Conservation (phyloP, 92 coral and sea anemone species). For the Phenganax subtilis region DNA sequence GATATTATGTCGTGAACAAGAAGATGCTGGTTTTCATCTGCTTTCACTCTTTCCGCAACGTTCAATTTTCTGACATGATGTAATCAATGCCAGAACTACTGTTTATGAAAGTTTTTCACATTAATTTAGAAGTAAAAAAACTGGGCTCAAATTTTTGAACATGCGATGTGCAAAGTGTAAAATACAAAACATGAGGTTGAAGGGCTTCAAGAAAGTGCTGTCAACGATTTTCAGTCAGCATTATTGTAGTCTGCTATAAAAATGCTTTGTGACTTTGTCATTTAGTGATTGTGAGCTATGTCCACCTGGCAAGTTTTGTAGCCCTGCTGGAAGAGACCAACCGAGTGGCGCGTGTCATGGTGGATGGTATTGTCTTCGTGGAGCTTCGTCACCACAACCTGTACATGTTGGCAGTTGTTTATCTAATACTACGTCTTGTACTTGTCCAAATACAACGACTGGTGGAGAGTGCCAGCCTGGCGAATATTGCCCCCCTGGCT, state of each 20-base stretch:
- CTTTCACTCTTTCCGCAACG: no score
- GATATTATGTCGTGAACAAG: background rate
- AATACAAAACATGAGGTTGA: no score
- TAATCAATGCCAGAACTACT: no score
- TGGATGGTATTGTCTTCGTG: conserved; percentile 88
- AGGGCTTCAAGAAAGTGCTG: no score
- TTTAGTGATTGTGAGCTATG: conserved; percentile 85
- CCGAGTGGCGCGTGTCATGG: conserved; percentile 77
- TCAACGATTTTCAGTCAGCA: no score
- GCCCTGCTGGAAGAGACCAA: conserved; percentile 63
- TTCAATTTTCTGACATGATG: no score
- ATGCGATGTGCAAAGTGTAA: no score
- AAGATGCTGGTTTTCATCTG: no score
- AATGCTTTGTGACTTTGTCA: background rate
- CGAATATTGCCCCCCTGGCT: conserved; percentile 81
- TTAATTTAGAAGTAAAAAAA: no score
- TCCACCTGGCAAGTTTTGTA: conserved; percentile 77
- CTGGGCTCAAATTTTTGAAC: no score
- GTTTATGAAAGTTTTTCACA: no score
- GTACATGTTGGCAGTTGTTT: conserved; percentile 64
- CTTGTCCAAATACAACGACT: conserved; percentile 88
- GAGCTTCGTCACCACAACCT: conserved; percentile 76
- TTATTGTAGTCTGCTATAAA: background rate
- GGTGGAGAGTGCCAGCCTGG: conserved; percentile 93
- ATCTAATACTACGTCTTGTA: conserved; percentile 64